Conservation (phyloP, 2,797 vertebrate genomes). For the Ctenochaetus hawaiiensis region DNA sequence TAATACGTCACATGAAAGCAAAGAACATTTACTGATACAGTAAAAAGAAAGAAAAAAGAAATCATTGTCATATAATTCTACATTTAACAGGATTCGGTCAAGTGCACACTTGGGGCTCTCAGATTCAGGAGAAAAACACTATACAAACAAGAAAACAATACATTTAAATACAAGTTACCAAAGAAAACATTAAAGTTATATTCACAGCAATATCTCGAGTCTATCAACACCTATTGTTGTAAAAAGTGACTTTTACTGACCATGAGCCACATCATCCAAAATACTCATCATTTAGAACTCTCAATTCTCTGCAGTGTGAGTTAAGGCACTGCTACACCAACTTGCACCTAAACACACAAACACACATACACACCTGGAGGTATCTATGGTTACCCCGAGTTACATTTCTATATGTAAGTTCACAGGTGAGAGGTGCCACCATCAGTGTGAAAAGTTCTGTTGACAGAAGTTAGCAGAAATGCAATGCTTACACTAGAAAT, state of each 20-base stretch:
- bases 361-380: constrained; percentile 67
- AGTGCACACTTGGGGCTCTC: constrained; percentile 84
- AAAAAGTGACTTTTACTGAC: constrained; percentile 77
- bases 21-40: constrained; percentile 81
- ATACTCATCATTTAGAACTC: constrained; percentile 47
- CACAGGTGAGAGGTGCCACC: constrained; percentile 60
- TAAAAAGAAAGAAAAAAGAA: constrained; percentile 58
- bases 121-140: constrained; percentile 66
- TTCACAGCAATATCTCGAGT: constrained; percentile 84
- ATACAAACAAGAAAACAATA: constrained; percentile 54
- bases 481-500: constrained; percentile 31
- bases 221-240: constrained; percentile 64
- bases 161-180: constrained; percentile 72
- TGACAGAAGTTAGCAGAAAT: constrained; percentile 31
- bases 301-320: constrained; percentile 25
- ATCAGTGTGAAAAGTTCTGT: constrained; percentile 41
- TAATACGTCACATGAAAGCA: constrained; percentile 68
- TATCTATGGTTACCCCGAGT: constrained; percentile 74
- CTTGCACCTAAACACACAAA: constrained; percentile 48
- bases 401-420: constrained; percentile 61
- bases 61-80: constrained; percentile 65
- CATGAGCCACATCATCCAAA: constrained; percentile 58
- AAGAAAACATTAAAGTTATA: constrained; percentile 66
- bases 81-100: constrained; percentile 78
- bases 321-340: constrained; percentile 47